phyloP scores from a whole-genome alignment of 1,140 invertebrate genomes.

The Trinorchestia longiramus region DNA sequence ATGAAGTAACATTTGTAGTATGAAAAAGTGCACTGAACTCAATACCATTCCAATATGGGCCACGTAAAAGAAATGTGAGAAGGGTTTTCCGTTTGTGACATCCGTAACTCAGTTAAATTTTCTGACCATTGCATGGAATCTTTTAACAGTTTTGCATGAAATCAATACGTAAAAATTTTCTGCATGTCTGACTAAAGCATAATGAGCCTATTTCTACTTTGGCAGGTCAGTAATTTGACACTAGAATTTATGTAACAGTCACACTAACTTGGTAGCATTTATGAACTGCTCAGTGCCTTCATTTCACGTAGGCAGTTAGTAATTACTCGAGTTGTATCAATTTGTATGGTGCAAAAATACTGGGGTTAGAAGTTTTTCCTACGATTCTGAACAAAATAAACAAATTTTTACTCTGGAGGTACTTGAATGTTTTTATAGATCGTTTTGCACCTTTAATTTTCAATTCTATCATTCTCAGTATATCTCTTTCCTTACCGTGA shows the following conservation, averaged over 20 bases:
- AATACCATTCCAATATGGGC: background rate
- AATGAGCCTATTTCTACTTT: background rate
- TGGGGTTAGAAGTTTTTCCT: background rate
- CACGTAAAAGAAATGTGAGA: background rate
- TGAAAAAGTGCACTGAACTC: background rate
- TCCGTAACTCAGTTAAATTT: background rate
- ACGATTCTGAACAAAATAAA: background rate
- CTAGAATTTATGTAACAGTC: background rate
- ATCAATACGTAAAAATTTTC: background rate
- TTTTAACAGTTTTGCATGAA: background rate
- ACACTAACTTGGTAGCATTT: background rate
- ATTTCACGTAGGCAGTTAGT: background rate
- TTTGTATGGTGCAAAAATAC: background rate
- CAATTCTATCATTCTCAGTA: no score
- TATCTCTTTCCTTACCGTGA: no score
- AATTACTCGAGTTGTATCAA: no score
- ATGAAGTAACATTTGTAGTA: no score
- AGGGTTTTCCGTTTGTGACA: background rate
- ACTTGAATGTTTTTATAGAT: background rate
- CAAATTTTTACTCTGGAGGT: background rate
- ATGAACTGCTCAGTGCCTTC: background rate
- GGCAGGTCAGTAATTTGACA: background rate
- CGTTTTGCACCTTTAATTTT: background rate
- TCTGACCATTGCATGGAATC: background rate
- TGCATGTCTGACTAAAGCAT: background rate